Percentiles rank a stretch among this genome's conserved stretches.
phyloP scores from a whole-genome alignment of 2,888 invertebrate genomes.

The Galeruca laticollis region DNA sequence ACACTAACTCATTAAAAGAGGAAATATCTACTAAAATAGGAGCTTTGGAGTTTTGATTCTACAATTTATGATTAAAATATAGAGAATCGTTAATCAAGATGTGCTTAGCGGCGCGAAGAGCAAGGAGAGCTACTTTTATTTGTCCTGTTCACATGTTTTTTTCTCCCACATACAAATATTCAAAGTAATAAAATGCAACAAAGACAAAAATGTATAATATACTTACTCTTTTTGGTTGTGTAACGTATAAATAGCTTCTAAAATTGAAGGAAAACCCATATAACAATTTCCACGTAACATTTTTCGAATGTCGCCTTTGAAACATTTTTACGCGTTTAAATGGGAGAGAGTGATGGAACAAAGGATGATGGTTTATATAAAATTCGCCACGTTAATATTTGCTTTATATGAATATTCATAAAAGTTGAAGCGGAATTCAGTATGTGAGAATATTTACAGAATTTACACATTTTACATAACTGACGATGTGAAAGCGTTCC shows the following conservation, averaged over 20 bases:
- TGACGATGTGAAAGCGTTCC: conserved; percentile 46
- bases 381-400: conserved; percentile 52
- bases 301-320: conserved; percentile 29
- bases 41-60: too few species aligned
- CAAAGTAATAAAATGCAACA: neutral
- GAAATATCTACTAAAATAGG: too few species aligned
- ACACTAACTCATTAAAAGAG: too few species aligned
- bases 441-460: conserved; percentile 56
- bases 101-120: too few species aligned
- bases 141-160: too few species aligned
- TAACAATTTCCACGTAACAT: neutral
- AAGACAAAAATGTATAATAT: neutral
- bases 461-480: conserved; percentile 59
- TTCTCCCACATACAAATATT: too few species aligned
- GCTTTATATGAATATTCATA: conserved; percentile 56
- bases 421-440: conserved; percentile 47
- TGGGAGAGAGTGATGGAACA: conserved; percentile 40
- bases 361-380: conserved; percentile 47
- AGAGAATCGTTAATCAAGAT: too few species aligned
- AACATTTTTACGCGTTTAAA: conserved; percentile 31
- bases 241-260: neutral
- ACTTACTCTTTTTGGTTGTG: neutral
- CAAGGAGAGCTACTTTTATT: too few species aligned
- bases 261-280: conserved; percentile 9
- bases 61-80: too few species aligned